These are phyloP conservation scores for Hippocampus guttulatus DNA, from an alignment of 2,113 vertebrate species.

Conservation along the genomic window DNA sequence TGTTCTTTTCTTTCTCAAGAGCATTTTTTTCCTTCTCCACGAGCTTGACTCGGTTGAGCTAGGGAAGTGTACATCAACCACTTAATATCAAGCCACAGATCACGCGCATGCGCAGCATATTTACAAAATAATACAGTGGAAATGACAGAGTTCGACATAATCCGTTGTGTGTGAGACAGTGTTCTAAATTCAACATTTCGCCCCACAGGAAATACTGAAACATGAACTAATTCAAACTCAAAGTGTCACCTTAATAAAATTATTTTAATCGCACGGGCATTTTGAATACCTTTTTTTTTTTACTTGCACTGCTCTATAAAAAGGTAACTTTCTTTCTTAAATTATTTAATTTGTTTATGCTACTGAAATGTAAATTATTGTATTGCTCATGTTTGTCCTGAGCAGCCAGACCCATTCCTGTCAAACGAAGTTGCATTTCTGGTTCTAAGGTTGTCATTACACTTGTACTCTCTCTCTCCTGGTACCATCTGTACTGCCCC, in stretches of 20 bases:
- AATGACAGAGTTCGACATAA: not conserved
- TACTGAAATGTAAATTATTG: not conserved
- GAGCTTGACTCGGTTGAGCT: constrained; percentile 94
- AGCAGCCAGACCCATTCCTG: not conserved
- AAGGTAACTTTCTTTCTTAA: not conserved
- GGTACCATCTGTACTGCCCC: not conserved
- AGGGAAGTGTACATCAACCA: constrained; percentile 13
- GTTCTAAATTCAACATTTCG: not conserved
- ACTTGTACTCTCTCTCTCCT: not conserved
- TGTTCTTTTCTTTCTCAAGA: constrained; percentile 90
- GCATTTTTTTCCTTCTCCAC: constrained; percentile 96
- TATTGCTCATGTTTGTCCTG: not conserved
- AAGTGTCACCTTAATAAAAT: not conserved
- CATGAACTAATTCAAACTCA: not conserved
- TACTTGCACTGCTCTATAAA: not conserved
- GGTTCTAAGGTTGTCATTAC: not conserved
- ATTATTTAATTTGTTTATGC: too few relatives aligned
- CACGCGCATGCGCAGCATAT: not conserved
- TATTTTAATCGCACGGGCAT: too few relatives aligned
- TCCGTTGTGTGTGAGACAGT: not conserved
- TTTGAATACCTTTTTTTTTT: not conserved
- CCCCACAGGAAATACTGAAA: not conserved
- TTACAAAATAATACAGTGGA: not conserved
- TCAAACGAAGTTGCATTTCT: not conserved
- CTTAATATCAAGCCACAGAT: not conserved